Evolutionary conservation across 2,113 vertebrate species (phyloP), one percentile per base, ranked within the genome.

Genomic region (Bothrops jararaca): DNA sequence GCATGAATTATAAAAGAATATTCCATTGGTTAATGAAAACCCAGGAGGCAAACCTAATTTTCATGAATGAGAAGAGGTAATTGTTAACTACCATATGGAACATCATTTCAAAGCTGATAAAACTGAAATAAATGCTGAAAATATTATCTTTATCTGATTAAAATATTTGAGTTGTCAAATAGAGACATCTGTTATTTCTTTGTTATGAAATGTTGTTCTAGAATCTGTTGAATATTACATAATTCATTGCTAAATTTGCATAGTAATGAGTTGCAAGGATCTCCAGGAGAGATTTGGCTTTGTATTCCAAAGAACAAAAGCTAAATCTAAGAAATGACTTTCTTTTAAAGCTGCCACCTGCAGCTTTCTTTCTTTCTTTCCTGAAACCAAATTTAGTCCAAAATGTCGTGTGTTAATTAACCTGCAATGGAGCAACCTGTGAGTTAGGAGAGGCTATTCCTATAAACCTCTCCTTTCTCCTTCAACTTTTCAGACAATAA

Each of bases 61-160:
- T 53, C 22, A 69, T 87, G n/a, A 92, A 74, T 92, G 57, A 53
- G 18, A 29, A 29, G 48, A 56, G 69, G 8, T 74, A 74, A 74
- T 58, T 92, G 26, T 26, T 89, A 89, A 92, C 53, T 48, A 13
- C 69, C 53, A 85, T 89, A 45, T 24, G 20, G 88, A 54, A 50
- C 29, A 89, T 42, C 26, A 57, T 58, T 92, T 92, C 26, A 89
- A 45, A 89, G 69, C 69, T 85, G 88, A 23, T 74, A 52, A 89
- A 92, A 92, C 24, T 74, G 34, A 89, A 92, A 88, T 48, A 52
- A 18, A 26, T n/a, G 56, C 24, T 34, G 88, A 48, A 89, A 58
- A n/a, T 74, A 92, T 89, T 26, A 23, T 85, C 53, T 12, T 53
- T 86, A 86, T 90, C 92, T 90, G 89, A 90, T 90, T 90, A 93